Evolutionary conservation across 2,888 invertebrate species (phyloP), one percentile per base, ranked within the genome.

Genomic region (Automeris io): DNA sequence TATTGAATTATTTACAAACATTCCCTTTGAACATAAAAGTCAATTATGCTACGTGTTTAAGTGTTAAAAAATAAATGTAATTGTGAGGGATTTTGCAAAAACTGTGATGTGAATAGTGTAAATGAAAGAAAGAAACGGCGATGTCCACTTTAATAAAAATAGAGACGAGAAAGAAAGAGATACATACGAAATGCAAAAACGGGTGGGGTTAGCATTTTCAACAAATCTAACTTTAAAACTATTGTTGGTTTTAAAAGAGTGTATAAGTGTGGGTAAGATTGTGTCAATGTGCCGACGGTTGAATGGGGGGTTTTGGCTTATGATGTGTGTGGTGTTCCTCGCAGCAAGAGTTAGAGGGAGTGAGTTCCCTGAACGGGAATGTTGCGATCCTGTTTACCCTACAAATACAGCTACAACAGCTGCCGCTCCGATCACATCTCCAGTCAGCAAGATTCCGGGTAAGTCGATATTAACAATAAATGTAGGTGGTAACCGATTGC

Each of bases 311-410:
- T 42, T 57, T 47, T 66, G 68, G 67, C 46, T 54, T 43, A 56
- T 63, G 51, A 55, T 74, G 56, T 61, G 69, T 47, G 49, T 76
- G 66, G 61, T 81, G 58, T 56, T 75, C 40, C 57, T 78, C 57
- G 69, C 67, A 44, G 71, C 70, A 35, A 67, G 76, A 54, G 88
- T 80, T 51, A 72, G 76, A 41, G 91, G 88, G 59, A 95, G 95
- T 86, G 96, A 96, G 86, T 95, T 94, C 75, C 96, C 96, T 11
- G 96, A 95, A 73, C 88, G 96, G 64, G 96, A 96, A 88, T 96
- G 96, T 83, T 96, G 96, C 88, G 96, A 96, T 79, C 91, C 94
- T 44, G 91, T 93, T 48, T 93, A 93, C 67, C 93, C 93, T 41
- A 90, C 92, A 42, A 90, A 91, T 41, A 91, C 93, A 47, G 92